These are phyloP conservation scores for Strigamia maritima DNA, from an alignment of 2,888 invertebrate genomes.

Conservation along the genomic window DNA sequence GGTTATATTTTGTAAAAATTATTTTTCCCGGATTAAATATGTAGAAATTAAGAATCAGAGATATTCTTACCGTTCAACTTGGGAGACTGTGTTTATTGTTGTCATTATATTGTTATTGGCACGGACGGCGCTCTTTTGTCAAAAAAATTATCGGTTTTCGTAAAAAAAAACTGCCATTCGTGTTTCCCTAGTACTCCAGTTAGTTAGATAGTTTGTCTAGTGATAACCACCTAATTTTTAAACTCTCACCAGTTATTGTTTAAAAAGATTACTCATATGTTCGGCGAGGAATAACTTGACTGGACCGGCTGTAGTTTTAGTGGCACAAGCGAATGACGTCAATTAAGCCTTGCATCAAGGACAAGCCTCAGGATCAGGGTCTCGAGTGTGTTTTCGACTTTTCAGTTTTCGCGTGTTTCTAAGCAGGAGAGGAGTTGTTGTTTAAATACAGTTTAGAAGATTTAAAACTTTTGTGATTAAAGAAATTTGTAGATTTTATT, in stretches of 20 bases:
- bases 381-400: neutral
- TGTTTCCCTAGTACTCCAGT: neutral
- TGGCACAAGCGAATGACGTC: neutral
- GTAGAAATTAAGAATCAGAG: neutral
- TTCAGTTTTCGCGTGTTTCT: neutral
- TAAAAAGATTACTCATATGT: neutral
- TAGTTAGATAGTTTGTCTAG: no score
- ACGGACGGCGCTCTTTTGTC: neutral
- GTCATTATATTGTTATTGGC: neutral
- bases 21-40: no score
- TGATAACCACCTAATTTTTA: neutral
- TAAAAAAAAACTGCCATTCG: neutral
- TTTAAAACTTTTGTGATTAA: no score
- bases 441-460: no score
- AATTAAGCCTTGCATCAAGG: neutral
- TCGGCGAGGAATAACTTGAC: neutral
- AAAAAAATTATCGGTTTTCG: neutral
- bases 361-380: neutral
- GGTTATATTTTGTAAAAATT: no score
- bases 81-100: neutral
- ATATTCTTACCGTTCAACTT: neutral
- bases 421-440: no score
- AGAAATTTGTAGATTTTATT: no score
- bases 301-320: neutral
- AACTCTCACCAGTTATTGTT: neutral